Conservation (phyloP, 2,797 vertebrate genomes). For the Diglossa cyanea region DNA sequence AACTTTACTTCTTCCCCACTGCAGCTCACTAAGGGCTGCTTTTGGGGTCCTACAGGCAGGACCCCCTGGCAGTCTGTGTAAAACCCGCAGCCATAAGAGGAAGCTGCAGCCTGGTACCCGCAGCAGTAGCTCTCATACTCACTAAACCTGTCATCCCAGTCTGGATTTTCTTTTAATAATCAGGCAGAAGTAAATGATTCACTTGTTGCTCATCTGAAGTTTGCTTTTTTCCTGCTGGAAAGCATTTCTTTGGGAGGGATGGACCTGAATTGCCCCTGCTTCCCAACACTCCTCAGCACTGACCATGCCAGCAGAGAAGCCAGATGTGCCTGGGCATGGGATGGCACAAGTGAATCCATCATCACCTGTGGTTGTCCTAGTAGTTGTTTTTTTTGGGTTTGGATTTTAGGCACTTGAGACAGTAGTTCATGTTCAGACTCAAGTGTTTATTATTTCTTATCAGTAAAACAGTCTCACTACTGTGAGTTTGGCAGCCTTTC, state of each 20-base stretch:
- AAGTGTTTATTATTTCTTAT: too few species aligned
- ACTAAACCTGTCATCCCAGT: conserved; percentile 45
- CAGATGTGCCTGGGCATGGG: background rate
- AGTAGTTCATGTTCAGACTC: too few species aligned
- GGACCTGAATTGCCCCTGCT: background rate
- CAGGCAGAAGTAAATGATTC: conserved; percentile 28
- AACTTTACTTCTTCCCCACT: background rate
- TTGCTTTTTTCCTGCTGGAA: background rate
- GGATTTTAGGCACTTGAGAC: too few species aligned
- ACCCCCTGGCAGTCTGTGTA: background rate
- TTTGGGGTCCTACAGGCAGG: background rate
- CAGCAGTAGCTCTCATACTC: background rate
- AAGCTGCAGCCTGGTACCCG: background rate
- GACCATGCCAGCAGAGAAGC: background rate
- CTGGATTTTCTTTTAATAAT: background rate
- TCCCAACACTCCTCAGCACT: background rate
- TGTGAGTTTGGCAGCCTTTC: too few species aligned
- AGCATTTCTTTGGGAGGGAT: background rate
- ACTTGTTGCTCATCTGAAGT: conserved; percentile 4
- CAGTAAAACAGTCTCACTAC: too few species aligned
- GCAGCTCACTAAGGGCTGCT: background rate
- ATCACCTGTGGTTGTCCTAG: background rate
- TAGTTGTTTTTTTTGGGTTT: too few species aligned
- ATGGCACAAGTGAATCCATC: background rate
- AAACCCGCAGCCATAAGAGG: fast-evolving